Conservation (phyloP, 2,888 invertebrate species). For the Diplolepis rosae region DNA sequence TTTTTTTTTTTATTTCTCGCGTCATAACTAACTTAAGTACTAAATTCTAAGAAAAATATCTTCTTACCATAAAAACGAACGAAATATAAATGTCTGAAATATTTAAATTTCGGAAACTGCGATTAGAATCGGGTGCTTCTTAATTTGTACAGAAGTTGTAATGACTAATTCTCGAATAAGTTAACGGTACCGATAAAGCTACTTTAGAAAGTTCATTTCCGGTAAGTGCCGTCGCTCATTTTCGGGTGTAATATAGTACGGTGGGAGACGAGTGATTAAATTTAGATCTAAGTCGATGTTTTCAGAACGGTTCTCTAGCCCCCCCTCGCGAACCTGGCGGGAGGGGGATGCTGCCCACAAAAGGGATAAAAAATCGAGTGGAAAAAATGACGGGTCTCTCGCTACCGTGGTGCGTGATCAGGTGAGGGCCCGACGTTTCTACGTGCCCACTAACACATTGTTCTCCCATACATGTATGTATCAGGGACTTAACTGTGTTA, state of each 20-base stretch:
- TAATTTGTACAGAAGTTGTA: neutral
- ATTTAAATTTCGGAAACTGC: no score
- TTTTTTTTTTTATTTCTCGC: no score
- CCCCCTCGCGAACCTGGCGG: slow-evolving; percentile 28
- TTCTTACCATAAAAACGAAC: no score
- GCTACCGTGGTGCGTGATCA: slow-evolving; percentile 70
- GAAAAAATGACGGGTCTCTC: slow-evolving; percentile 69
- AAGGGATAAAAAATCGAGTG: slow-evolving; percentile 56
- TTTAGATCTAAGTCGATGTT: slow-evolving; percentile 68
- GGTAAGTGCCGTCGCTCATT: slow-evolving; percentile 33
- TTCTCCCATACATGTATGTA: slow-evolving; percentile 35
- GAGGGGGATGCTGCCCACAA: slow-evolving; percentile 41
- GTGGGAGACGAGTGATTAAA: slow-evolving; percentile 60
- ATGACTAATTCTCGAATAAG: slow-evolving; percentile 2
- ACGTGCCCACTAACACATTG: slow-evolving; percentile 30
- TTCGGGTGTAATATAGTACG: slow-evolving; percentile 44
- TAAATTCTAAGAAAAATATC: no score
- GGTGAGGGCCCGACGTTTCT: slow-evolving; percentile 41
- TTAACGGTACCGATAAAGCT: slow-evolving; percentile 1
- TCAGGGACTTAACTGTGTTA: neutral
- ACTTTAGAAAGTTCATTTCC: slow-evolving; percentile 27
- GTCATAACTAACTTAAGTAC: no score
- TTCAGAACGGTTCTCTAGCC: slow-evolving; percentile 56
- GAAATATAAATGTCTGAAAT: no score
- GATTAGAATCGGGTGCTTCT: neutral